These are phyloP conservation scores for Drosophila antonietae DNA, from an alignment of 2,888 invertebrate species.

Conservation along the genomic window DNA sequence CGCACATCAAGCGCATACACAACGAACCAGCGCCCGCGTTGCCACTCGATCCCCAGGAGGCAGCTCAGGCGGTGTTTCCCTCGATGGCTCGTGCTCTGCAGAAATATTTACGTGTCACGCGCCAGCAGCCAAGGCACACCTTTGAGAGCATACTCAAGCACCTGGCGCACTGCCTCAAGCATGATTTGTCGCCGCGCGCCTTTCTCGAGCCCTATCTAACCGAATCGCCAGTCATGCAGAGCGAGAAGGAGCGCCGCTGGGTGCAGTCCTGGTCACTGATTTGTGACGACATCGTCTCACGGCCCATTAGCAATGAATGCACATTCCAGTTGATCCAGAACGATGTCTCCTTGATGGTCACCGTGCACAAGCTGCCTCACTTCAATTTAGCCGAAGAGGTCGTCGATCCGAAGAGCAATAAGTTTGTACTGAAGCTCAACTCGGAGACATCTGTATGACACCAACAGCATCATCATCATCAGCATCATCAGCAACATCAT, in stretches of 20 bases:
- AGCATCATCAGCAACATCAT: constrained; percentile 43
- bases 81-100: constrained; percentile 98
- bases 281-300: constrained; percentile 95
- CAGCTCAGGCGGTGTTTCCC: constrained; percentile 98
- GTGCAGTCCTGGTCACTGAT: constrained; percentile 98
- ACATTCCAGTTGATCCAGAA: constrained; percentile 97
- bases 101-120: constrained; percentile 97
- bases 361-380: constrained; percentile 94
- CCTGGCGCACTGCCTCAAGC: constrained; percentile 94
- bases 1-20: constrained; percentile 95
- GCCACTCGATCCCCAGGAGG: constrained; percentile 97
- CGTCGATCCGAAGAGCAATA: constrained; percentile 97
- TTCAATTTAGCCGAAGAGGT: constrained; percentile 98
- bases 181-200: constrained; percentile 96
- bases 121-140: constrained; percentile 98
- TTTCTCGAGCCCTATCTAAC: constrained; percentile 97
- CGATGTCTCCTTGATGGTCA: constrained; percentile 95
- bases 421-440: constrained; percentile 96
- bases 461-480: constrained; percentile 54
- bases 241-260: constrained; percentile 91
- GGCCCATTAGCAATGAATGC: constrained; percentile 92
- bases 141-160: constrained; percentile 97
- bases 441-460: constrained; percentile 98
- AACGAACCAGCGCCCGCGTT: constrained; percentile 91
- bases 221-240: constrained; percentile 93